Evolutionary conservation across 2,888 invertebrate species (phyloP).

Genomic region (Globia sparganii): DNA sequence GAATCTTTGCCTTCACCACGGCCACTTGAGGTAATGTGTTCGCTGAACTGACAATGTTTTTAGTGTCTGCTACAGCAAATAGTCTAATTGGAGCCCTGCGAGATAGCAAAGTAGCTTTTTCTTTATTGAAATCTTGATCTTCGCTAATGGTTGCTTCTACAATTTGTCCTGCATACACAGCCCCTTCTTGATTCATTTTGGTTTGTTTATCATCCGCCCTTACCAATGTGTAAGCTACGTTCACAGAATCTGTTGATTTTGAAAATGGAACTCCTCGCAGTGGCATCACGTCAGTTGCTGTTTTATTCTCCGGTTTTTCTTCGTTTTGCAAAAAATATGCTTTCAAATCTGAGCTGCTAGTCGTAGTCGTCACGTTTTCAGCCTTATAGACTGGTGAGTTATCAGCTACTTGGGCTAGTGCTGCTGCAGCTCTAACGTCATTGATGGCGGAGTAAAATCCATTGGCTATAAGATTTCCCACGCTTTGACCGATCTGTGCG

Average conservation of each 20-base stretch:
- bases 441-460: constrained; percentile 91
- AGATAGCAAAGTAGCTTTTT: constrained; percentile 78
- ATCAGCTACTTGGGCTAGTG: constrained; percentile 90
- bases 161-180: constrained; percentile 85
- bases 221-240: constrained; percentile 83
- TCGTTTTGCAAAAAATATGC: constrained; percentile 76
- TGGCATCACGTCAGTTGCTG: constrained; percentile 78
- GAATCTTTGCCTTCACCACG: constrained; percentile 84
- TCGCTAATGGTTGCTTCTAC: constrained; percentile 86
- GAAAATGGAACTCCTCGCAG: constrained; percentile 81
- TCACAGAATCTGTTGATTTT: constrained; percentile 81
- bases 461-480: constrained; percentile 81
- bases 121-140: constrained; percentile 84
- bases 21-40: constrained; percentile 74
- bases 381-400: constrained; percentile 83
- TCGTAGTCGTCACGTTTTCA: constrained; percentile 70
- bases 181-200: constrained; percentile 79
- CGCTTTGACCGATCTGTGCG: constrained; percentile 85
- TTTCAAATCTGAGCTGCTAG: constrained; percentile 74
- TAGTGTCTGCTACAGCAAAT: constrained; percentile 78
- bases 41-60: constrained; percentile 66
- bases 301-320: constrained; percentile 74
- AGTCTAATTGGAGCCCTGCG: constrained; percentile 82
- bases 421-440: constrained; percentile 91
- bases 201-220: constrained; percentile 79